Base-by-base conservation (phyloP, 2,797 vertebrate genomes). In the Thunnus albacares region DNA sequence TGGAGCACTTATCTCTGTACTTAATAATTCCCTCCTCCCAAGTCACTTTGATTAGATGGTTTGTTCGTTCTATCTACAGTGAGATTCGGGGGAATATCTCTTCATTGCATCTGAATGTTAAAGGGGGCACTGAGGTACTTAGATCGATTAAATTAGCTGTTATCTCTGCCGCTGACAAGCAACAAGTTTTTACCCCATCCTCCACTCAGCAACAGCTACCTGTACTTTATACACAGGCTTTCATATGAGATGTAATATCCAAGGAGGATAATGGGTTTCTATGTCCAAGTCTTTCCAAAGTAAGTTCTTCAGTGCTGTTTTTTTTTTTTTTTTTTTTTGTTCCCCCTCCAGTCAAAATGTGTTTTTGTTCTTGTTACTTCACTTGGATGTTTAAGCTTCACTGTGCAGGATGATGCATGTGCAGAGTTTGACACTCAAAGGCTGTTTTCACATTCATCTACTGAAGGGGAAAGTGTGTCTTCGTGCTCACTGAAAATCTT, bases 1-100 rank as follows among this genome's bases (percentile, higher is more conserved):
- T 55, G 60, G 55, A 67, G 71, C 53, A 76, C 87, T 91, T 89
- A 92, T 90, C 87, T 84, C n/a, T 68, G 62, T 49, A 65, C 77
- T 71, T 80, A 55, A 77, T 84, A 85, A 80, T 67, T 64, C 68
- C 60, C 82, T 53, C 70, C 75, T 33, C 79, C 70, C 35, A n/a
- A 86, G 60, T 87, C 75, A 58, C 80, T 73, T 62, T 86, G 82
- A 88, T 86, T 76, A 65, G 71, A 83, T 41, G 78, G 57, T 76
- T 79, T 70, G 60, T 73, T 86, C 81, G 3, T 28, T 59, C 26
- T 43, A 58, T 72, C 28, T 30, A 35, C 56, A 52, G 43, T 53
- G 41, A 38, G 20, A 80, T 79, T 85, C 35, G 1, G 49, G 49
- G 22, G 47, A 59, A 72, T 80, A 86, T 90, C 82, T 72, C n/a